Base-by-base conservation (phyloP, 2,113 vertebrate genomes). In the Rhinolophus sinicus region DNA sequence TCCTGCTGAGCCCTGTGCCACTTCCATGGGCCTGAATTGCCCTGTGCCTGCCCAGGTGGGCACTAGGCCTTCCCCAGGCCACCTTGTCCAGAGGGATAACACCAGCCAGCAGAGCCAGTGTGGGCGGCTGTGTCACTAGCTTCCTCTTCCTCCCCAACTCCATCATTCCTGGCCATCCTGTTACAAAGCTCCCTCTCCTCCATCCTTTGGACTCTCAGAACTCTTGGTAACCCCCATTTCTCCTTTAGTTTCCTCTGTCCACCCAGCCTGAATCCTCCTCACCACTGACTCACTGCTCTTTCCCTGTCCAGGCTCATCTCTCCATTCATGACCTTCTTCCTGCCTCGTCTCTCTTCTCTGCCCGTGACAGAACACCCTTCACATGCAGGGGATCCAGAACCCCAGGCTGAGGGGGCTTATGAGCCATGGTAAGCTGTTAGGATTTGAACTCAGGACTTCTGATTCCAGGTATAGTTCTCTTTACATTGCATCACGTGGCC, bases 1-100 rank as follows among this genome's bases (percentile, higher is more conserved):
- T 88, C 83, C 96, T 84, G 30, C 96, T 64, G 87, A 84, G 75
- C 64, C 70, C 64, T 44, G 47, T 7, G 12, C 26, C 24, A 69
- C 60, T n/a, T 80, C 80, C 0, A 0, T 21, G 30, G 35, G 76
- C 14, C 54, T 62, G 14, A 77, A 40, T 64, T 44, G 4, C 13
- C 35, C 50, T 54, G 13, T 0, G 6, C 38, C 82, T 33, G 40
- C 28, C 50, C 78, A 90, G n/a, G 64, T 33, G 6, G 70, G 22
- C 14, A 2, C 0, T 2, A 19, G 24, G 12, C 8, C 58, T 15
- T 69, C 56, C n/a, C 1, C 6, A 2, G 7, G 30, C n/a, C 15
- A 22, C 38, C 28, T 86, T 78, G 7, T 18, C 1, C 5, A 3
- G 22, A 33, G 54, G 6, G 24, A 1, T 7, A 13, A 35, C 24